Evolutionary conservation across 1,140 invertebrate species (phyloP).

Genomic region (Brachionus rubens): DNA sequence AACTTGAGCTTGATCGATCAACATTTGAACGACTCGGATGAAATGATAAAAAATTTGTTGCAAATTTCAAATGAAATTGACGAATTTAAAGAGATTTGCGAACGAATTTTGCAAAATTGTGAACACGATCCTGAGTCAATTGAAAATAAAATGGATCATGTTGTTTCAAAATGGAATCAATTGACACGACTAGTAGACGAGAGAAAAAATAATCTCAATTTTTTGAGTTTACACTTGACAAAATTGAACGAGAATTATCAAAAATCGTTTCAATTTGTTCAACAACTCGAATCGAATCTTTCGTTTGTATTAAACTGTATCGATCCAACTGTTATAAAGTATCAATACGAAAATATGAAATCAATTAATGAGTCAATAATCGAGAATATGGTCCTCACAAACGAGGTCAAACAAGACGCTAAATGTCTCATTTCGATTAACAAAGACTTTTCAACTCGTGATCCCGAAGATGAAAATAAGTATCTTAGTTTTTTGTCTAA

Average conservation of each 20-base stretch:
- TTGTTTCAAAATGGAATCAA: not conserved
- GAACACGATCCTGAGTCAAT: not conserved
- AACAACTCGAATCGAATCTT: not conserved
- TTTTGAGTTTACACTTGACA: conserved; percentile 3
- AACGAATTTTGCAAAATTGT: not conserved
- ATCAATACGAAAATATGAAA: conserved; percentile 28
- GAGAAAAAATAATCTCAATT: not conserved
- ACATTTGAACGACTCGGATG: not conserved
- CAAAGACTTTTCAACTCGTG: not conserved
- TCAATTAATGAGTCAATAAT: not conserved
- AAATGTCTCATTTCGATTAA: not conserved
- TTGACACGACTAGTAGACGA: not conserved
- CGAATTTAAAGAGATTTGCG: conserved; percentile 27
- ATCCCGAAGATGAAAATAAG: not conserved
- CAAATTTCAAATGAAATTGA: conserved; percentile 12
- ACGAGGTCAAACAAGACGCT: not conserved
- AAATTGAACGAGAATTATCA: not conserved
- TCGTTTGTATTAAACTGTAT: conserved; percentile 15
- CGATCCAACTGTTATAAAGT: conserved; percentile 23
- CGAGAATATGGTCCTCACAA: not conserved
- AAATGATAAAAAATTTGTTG: not conserved
- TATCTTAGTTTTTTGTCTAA: not conserved
- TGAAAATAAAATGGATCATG: not conserved
- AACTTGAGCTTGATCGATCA: not conserved
- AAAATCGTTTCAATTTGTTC: not conserved